A percentile compares a stretch with the other conserved stretches of the same genome.
Conservation (phyloP, 2,888 invertebrate species). For the Fabriciana adippe region DNA sequence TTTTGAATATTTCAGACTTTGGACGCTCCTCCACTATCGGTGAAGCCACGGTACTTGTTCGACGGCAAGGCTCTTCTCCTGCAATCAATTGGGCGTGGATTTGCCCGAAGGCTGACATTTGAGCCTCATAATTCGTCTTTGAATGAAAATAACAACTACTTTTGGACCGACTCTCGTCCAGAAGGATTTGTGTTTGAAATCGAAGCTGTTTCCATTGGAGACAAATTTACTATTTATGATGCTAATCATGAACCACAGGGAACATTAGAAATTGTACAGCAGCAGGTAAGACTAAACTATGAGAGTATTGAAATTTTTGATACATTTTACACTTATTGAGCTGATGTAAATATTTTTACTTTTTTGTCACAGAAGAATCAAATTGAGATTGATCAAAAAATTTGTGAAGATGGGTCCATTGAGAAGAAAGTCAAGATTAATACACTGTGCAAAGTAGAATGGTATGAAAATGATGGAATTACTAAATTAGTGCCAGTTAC, state of each 20-base stretch:
- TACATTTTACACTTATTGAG: background rate
- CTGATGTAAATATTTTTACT: background rate
- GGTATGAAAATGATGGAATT: constrained; percentile 85
- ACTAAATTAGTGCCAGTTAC: constrained; percentile 82
- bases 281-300: constrained; percentile 77
- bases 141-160: constrained; percentile 87
- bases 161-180: constrained; percentile 89
- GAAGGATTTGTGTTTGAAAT: constrained; percentile 89
- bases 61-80: constrained; percentile 85
- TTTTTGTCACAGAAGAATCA: constrained; percentile 69
- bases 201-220: constrained; percentile 85
- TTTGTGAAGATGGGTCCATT: constrained; percentile 71
- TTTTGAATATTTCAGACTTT: constrained; percentile 62
- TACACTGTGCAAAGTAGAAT: constrained; percentile 86
- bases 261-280: constrained; percentile 84
- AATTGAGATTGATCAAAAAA: constrained; percentile 73
- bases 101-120: constrained; percentile 88
- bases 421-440: constrained; percentile 84
- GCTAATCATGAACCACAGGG: constrained; percentile 86
- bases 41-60: constrained; percentile 83
- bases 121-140: constrained; percentile 83
- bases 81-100: constrained; percentile 87
- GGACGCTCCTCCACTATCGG: constrained; percentile 69
- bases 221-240: constrained; percentile 88
- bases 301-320: too few species aligned